These are phyloP conservation scores for Sebastes vulpes DNA, from an alignment of 2,797 vertebrate species.

Conservation along the genomic window DNA sequence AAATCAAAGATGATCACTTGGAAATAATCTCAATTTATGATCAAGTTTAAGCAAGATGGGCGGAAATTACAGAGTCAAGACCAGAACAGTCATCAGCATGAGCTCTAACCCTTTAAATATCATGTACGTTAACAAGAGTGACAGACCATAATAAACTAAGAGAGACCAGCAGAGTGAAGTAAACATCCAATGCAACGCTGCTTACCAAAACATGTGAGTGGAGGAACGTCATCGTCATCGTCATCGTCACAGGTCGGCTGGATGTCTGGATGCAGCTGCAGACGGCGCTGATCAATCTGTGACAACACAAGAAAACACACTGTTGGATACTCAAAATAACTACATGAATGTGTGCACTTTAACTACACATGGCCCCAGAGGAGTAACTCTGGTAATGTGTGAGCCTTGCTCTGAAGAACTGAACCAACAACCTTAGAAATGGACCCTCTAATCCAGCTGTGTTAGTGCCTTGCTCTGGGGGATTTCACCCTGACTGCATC, in stretches of 20 bases:
- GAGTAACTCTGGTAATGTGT: too few species aligned
- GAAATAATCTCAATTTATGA: too few species aligned
- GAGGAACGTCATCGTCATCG: rapidly evolving
- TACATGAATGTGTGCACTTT: background rate
- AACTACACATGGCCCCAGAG: background rate
- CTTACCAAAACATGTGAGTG: background rate
- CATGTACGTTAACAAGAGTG: rapidly evolving
- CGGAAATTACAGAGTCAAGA: background rate
- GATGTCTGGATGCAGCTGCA: background rate
- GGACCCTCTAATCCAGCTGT: background rate
- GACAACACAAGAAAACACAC: background rate
- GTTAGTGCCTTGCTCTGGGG: background rate
- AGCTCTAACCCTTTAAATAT: background rate
- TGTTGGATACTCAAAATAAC: background rate
- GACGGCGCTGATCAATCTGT: background rate
- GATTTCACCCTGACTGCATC: background rate
- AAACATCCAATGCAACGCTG: background rate
- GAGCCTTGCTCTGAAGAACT: background rate
- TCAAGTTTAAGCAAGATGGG: too few species aligned
- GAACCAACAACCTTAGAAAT: background rate
- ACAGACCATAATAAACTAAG: background rate
- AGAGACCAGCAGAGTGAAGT: background rate
- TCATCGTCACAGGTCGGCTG: too few species aligned
- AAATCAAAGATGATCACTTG: background rate
- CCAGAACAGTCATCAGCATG: background rate